Percentiles rank a stretch among this genome's conserved stretches.
Conservation (phyloP, 1,140 invertebrate genomes). For the Plectrocnemia conspersa region DNA sequence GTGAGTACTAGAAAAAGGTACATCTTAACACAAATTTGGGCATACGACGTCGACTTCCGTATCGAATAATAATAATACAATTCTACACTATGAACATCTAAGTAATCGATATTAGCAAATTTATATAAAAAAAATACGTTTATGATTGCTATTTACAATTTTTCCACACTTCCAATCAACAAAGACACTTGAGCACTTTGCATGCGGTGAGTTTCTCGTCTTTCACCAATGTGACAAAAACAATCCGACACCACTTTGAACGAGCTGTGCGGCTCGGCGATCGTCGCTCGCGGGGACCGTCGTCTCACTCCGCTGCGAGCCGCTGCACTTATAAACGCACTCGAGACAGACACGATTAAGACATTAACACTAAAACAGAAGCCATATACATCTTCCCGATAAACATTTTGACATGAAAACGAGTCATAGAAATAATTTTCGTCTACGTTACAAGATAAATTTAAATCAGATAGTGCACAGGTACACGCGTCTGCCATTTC, state of each 20-base stretch:
- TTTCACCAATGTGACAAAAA: background rate
- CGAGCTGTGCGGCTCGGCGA: background rate
- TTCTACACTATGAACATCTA: constrained; percentile 34
- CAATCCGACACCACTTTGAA: background rate
- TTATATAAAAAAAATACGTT: constrained; percentile 34
- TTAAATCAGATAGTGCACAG: constrained; percentile 17
- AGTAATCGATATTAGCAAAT: constrained; percentile 27
- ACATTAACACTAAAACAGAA: constrained; percentile 17
- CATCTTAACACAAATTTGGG: too few species aligned
- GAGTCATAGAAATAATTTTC: constrained; percentile 23
- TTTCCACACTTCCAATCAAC: constrained; percentile 34
- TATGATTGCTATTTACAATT: constrained; percentile 33
- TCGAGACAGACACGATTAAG: constrained; percentile 7
- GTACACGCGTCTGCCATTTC: constrained; percentile 18
- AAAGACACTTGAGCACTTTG: constrained; percentile 35
- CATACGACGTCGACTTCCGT: too few species aligned
- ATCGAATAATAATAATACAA: too few species aligned
- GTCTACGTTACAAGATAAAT: constrained; percentile 18
- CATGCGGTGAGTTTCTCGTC: constrained; percentile 1
- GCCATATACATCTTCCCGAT: constrained; percentile 15
- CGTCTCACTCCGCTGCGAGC: background rate
- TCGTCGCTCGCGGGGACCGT: background rate
- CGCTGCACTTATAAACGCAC: constrained; percentile 17
- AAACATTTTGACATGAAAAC: constrained; percentile 22
- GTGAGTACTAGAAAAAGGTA: too few species aligned